A percentile compares a stretch with the other conserved stretches of the same genome.
Evolutionary conservation across 2,113 vertebrate species (phyloP).

Genomic region (Motacilla alba): DNA sequence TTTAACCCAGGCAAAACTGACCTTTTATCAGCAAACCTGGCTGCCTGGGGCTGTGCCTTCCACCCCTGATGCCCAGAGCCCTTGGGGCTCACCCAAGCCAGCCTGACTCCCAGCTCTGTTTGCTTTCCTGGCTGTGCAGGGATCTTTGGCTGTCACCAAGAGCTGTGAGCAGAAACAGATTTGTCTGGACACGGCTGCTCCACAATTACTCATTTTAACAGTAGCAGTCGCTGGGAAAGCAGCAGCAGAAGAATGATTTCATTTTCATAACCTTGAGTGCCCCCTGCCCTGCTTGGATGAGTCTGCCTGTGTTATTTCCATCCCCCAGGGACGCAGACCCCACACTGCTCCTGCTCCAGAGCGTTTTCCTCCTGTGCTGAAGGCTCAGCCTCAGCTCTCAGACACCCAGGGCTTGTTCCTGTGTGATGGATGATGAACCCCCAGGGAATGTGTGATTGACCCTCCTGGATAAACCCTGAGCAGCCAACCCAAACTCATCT

Average conservation of each 20-base stretch:
- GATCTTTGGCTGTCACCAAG: not conserved
- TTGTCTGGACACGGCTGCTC: slow-evolving; percentile 10
- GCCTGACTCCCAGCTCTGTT: not conserved
- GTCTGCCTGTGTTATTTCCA: not conserved
- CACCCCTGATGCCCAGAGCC: not conserved
- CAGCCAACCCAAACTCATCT: not conserved
- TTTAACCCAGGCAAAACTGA: not conserved
- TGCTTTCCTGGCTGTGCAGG: not conserved
- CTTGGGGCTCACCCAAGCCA: not conserved
- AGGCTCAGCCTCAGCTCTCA: not conserved
- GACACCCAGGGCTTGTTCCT: not conserved
- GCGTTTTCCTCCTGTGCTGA: not conserved
- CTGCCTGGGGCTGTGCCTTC: not conserved
- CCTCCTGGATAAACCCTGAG: not conserved
- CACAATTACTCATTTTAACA: slow-evolving; percentile 53
- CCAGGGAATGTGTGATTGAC: not conserved
- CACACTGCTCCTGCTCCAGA: not conserved
- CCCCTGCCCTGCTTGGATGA: slow-evolving; percentile 12
- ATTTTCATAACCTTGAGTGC: slow-evolving; percentile 59
- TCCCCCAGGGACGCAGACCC: not conserved
- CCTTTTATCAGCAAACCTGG: not conserved
- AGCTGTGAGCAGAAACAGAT: slow-evolving; percentile 1
- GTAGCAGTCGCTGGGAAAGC: slow-evolving; percentile 24
- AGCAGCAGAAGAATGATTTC: slow-evolving; percentile 58
- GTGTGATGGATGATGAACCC: not conserved